Base-by-base conservation (phyloP, 2,888 invertebrate species). In the Aphidius colemani region DNA sequence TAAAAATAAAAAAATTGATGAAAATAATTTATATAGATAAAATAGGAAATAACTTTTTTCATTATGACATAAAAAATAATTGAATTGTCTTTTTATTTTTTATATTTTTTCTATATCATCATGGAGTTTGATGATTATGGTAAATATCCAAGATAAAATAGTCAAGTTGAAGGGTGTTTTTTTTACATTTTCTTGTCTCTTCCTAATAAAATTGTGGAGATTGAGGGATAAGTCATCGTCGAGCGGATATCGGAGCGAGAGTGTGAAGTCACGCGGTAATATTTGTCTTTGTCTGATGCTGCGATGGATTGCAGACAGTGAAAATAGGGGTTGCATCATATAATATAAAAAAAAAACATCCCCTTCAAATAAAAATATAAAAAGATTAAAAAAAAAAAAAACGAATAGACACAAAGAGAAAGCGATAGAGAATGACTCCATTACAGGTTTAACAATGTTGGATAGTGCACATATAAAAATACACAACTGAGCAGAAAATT, bases 231-330 rank as follows among this genome's bases (percentile, higher is more conserved):
- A 57, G 57, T 57, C 39, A 39, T 43, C 13, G 53, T 40, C 10
- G 13, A 56, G 39, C 40, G 49, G 45, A 61, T 64, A 64, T 64
- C 51, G 57, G 53, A 18, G 2, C 1, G 13, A 13, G 44, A 50
- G 56, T 60, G 64, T 64, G 56, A 50, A 65, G 61, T 61, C 61
- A 65, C 58, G 64, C 41, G 60, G 59, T 49, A 50, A 46, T 51
- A 46, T 40, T 61, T 61, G 61, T 39, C 61, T 61, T 65, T 65
- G 61, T 61, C 61, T 48, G 30, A 30, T 30, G 5, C 30, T 30
- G 61, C 6, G 11, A 44, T 43, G 51, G 41, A 53, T 58, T 8
- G 56, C 48, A 30, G 13, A 41, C 6, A 53, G 43, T 41, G 8
- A 9, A 7, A n/a, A 13, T 1, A 51, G 7, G 55, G 55, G 44